Evolutionary conservation across 2,888 invertebrate genomes (phyloP), one percentile per base, ranked within the genome.

Genomic region (Helleia helle): DNA sequence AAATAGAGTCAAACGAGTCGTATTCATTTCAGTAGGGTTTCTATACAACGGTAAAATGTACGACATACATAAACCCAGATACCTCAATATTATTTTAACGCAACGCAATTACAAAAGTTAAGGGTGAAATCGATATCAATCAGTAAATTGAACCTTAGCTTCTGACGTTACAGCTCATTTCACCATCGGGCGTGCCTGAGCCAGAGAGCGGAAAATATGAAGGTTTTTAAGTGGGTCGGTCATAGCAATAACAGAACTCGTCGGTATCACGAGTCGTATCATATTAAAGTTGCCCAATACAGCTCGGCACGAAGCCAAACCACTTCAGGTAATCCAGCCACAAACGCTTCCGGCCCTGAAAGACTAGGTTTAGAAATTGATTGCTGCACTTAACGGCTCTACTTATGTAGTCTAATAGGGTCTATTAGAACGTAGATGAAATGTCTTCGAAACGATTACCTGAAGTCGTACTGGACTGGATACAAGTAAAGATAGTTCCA

Each of bases 321-420:
- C 62, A 48, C 61, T 56, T 49, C 63, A 65, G 66, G 70, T 72
- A 64, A 71, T 64, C 62, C 56, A 58, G 52, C 46, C 51, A 44
- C 57, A 54, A 56, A 56, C 54, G 55, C 38, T 38, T 41, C 29
- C 41, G 28, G 30, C 41, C 12, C 38, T 41, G 37, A 41, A 45
- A 48, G 42, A 46, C 42, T 42, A 41, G 27, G 41, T 42, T 43
- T 43, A 58, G 53, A 53, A 59, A 44, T 59, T 62, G 57, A 48
- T 46, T 58, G 28, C 27, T 26, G 26, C 29, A 38, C 37, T 34
- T 38, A 44, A n/a, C n/a, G n/a, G n/a, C n/a, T n/a, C n/a, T n/a
- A n/a, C n/a, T n/a, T n/a, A n/a, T n/a, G n/a, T n/a, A n/a, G n/a
- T n/a, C n/a, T n/a, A n/a, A n/a, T n/a, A n/a, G n/a, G n/a, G n/a